Conservation (phyloP, 2,797 vertebrate species). For the Aldrovandia affinis region DNA sequence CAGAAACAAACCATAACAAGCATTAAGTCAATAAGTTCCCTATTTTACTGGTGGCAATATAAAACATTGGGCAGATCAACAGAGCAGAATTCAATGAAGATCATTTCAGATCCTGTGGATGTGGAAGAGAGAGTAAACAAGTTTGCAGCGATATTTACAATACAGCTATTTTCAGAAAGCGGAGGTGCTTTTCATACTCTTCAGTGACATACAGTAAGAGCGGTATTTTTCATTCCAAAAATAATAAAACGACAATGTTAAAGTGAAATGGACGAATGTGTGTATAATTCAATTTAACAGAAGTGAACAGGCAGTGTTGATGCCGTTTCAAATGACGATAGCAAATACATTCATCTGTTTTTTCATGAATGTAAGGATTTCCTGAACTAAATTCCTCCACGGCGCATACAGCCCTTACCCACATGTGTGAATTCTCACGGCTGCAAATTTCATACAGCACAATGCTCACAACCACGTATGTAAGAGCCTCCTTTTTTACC, state of each 20-base stretch:
- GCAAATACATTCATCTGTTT: too few species aligned
- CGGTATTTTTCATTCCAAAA: too few species aligned
- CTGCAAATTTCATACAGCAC: not conserved
- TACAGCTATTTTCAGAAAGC: not conserved
- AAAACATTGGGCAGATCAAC: not conserved
- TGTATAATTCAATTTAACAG: too few species aligned
- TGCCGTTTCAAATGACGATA: too few species aligned
- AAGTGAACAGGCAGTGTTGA: too few species aligned
- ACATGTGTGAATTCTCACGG: not conserved
- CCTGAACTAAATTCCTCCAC: not conserved
- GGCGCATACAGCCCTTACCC: not conserved
- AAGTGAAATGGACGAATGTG: too few species aligned
- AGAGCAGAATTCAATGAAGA: not conserved
- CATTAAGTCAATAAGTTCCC: not conserved
- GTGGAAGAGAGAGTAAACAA: constrained; percentile 5
- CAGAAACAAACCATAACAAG: not conserved
- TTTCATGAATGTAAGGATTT: not conserved
- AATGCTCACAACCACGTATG: not conserved
- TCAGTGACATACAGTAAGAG: too few species aligned
- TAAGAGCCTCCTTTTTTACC: not conserved
- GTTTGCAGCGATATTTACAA: not conserved
- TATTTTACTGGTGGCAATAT: not conserved
- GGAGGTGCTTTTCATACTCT: not conserved
- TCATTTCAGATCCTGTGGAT: not conserved
- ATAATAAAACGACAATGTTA: too few species aligned